Base-by-base conservation (phyloP, 2,888 invertebrate genomes). In the Drosophila buzzatii region DNA sequence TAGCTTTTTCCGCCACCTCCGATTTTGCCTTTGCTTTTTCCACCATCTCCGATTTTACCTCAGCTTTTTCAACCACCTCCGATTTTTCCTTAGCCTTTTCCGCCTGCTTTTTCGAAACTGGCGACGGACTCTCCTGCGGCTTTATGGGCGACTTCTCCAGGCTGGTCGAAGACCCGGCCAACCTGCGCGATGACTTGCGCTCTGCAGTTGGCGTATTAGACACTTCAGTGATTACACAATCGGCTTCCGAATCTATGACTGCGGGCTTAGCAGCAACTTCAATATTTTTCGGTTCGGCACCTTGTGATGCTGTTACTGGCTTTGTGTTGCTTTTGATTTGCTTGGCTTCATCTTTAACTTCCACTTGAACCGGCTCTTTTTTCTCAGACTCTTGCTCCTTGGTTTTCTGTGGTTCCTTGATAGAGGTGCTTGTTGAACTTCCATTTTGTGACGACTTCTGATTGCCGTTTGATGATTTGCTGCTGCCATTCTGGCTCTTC, bases 401-500 rank as follows among this genome's bases (percentile, higher is more conserved):
- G 5, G 58, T 1, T 16, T 84, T 84, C 6, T 39, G 56, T 8
- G 73, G 79, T 2, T 81, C 82, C 60, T 88, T 88, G 39, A 12
- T 53, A 27, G 45, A 45, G 12, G 70, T 60, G 23, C 27, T 67
- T 4, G 16, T 39, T 16, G 72, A 44, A 52, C 35, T 72, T 16
- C 76, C 71, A 44, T 82, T 78, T 58, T 89, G 89, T 3, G 86
- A 20, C 2, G 59, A 42, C 51, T 87, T 91, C 67, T 71, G 79
- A 64, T 78, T 87, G 53, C 73, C 79, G 57, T 71, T 82, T 18
- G 74, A 23, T 27, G 85, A 69, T 42, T 80, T 91, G 35, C 58
- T 73, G 27, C 75, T 81, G 10, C 92, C 91, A 65, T 92, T 93
- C 42, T 86, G 89, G 27, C 45, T 70, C 58, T 89, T 91, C 58